Conservation (phyloP, 2,888 invertebrate genomes). For the Lamellibrachia columna region DNA sequence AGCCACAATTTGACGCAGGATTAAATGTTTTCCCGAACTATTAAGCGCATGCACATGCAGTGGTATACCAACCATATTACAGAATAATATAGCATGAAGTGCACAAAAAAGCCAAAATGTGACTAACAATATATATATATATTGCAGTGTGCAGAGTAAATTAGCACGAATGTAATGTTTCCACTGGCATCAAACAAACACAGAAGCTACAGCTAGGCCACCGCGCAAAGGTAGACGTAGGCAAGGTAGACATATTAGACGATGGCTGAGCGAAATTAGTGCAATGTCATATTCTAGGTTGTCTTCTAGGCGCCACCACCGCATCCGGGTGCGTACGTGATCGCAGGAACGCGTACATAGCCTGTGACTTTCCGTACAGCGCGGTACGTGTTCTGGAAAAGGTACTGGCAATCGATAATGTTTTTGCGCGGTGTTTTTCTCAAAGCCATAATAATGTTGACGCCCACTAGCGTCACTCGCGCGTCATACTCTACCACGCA, state of each 20-base stretch:
- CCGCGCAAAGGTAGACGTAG: background rate
- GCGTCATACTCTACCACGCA: constrained; percentile 6
- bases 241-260: background rate
- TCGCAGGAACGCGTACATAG: background rate
- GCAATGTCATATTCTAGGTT: constrained; percentile 1
- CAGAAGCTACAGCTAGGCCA: background rate
- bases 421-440: background rate
- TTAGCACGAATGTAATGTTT: background rate
- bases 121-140: too few species aligned
- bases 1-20: too few species aligned
- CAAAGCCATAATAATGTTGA: constrained; percentile 12
- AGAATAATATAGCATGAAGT: too few species aligned
- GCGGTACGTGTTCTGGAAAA: background rate
- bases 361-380: background rate
- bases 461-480: constrained; percentile 3
- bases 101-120: too few species aligned
- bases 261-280: background rate
- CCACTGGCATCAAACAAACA: background rate
- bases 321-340: background rate
- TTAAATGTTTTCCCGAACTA: too few species aligned
- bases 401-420: constrained; percentile 10
- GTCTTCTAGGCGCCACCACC: background rate
- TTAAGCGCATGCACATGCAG: too few species aligned
- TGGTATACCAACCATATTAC: too few species aligned
- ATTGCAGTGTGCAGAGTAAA: too few species aligned